Conservation (phyloP, 2,113 vertebrate genomes). For the Poeciliopsis retropinna region DNA sequence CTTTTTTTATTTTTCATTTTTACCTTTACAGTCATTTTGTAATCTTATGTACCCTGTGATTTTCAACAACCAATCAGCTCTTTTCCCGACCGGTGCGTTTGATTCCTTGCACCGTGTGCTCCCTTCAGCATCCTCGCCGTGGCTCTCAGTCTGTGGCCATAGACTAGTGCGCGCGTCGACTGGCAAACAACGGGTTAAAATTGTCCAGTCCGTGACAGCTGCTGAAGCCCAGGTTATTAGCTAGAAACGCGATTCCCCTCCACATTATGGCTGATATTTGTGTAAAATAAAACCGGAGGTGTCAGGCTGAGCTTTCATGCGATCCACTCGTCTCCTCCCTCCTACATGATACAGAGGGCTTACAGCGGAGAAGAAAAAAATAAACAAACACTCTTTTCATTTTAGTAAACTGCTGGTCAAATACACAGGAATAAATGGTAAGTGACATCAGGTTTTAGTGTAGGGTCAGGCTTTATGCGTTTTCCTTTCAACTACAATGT, state of each 20-base stretch:
- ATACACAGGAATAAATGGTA: conserved; percentile 57
- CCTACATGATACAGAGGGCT: conserved; percentile 40
- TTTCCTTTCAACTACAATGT: not conserved
- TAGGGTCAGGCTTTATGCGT: not conserved
- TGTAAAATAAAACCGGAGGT: not conserved
- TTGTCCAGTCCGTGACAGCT: conserved; percentile 6
- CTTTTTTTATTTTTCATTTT: too few species aligned
- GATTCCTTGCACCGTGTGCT: not conserved
- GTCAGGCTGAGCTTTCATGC: not conserved
- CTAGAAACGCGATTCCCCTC: conserved; percentile 2
- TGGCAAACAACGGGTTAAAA: not conserved
- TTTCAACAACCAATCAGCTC: conserved; percentile 55
- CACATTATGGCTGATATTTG: not conserved
- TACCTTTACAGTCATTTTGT: too few species aligned
- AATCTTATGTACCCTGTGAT: conserved; percentile 28
- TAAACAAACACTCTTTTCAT: not conserved
- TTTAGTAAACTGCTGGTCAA: not conserved
- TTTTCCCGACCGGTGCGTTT: conserved; percentile 50
- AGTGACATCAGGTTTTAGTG: conserved; percentile 27
- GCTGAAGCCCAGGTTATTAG: conserved; percentile 9
- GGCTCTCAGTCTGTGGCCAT: accelerated
- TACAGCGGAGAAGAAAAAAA: conserved; percentile 32
- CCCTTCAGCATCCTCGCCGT: accelerated
- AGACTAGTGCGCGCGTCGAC: accelerated
- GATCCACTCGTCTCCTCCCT: conserved; percentile 16